Conservation (phyloP, 2,797 vertebrate species). For the Lophius americanus region DNA sequence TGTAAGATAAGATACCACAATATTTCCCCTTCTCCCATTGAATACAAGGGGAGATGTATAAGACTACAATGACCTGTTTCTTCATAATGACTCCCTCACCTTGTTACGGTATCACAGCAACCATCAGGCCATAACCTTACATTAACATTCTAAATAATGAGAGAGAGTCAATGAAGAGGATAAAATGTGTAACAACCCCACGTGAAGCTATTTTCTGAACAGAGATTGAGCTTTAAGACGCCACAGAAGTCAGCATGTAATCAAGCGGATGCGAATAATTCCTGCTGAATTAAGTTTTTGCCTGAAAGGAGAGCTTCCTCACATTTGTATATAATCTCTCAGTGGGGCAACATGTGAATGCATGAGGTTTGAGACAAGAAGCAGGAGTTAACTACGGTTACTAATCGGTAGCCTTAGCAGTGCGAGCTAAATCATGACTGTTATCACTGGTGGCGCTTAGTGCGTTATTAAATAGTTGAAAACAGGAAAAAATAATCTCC, state of each 20-base stretch:
- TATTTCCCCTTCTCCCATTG: background rate
- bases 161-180: slow-evolving; percentile 50
- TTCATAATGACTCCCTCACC: slow-evolving; percentile 33
- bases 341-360: slow-evolving; percentile 33
- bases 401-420: slow-evolving; percentile 5
- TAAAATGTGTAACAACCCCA: slow-evolving; percentile 35
- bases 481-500: background rate
- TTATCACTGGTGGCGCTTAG: background rate
- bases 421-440: slow-evolving; percentile 4
- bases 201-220: slow-evolving; percentile 25
- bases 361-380: slow-evolving; percentile 9
- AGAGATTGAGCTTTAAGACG: slow-evolving; percentile 39
- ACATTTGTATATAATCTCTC: slow-evolving; percentile 63
- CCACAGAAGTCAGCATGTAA: slow-evolving; percentile 58
- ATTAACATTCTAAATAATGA: slow-evolving; percentile 55
- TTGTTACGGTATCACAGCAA: slow-evolving; percentile 17
- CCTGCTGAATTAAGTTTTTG: slow-evolving; percentile 64
- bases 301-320: slow-evolving; percentile 40
- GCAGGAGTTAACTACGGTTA: slow-evolving; percentile 6
- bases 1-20: background rate
- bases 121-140: slow-evolving; percentile 31
- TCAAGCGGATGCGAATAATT: slow-evolving; percentile 63
- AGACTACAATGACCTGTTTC: slow-evolving; percentile 13
- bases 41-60: slow-evolving; percentile 13
- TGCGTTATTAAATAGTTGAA: background rate